These are phyloP conservation scores for Arrhamphus sclerolepis DNA, from an alignment of 2,797 vertebrate genomes.

Conservation along the genomic window DNA sequence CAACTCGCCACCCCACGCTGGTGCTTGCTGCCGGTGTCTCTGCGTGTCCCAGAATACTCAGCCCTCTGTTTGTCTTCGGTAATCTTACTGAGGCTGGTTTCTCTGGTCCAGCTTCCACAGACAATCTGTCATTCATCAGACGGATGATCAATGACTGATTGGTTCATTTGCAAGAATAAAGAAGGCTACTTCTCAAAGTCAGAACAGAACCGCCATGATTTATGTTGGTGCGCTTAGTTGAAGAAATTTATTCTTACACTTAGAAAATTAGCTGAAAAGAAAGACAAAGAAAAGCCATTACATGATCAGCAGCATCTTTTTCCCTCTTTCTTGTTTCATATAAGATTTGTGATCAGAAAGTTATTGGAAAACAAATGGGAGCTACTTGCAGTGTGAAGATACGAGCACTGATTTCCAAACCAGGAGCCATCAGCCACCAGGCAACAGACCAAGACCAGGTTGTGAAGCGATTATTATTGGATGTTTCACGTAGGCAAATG, in stretches of 20 bases:
- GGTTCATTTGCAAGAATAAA: slow-evolving; percentile 32
- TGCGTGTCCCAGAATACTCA: slow-evolving; percentile 56
- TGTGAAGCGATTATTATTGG: no score
- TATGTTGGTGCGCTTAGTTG: slow-evolving; percentile 9
- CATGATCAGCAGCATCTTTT: no score
- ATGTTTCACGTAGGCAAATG: no score
- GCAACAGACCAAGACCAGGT: no score
- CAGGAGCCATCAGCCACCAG: no score
- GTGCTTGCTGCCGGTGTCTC: slow-evolving; percentile 44
- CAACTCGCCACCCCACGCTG: not conserved
- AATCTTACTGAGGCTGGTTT: slow-evolving; percentile 46
- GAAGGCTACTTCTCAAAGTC: slow-evolving; percentile 12
- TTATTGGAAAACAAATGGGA: no score
- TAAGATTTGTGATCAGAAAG: no score
- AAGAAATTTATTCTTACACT: not conserved
- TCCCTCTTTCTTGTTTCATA: no score
- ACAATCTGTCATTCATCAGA: not conserved
- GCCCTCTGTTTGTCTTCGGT: slow-evolving; percentile 61
- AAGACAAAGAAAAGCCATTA: no score
- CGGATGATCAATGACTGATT: slow-evolving; percentile 40
- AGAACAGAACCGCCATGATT: slow-evolving; percentile 24
- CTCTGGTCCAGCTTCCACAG: slow-evolving; percentile 50
- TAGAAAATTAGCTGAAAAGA: no score
- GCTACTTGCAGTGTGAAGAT: no score
- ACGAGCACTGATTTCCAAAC: no score